Evolutionary conservation across 2,113 vertebrate genomes (phyloP), one percentile per base, ranked within the genome.

Genomic region (Python bivittatus): DNA sequence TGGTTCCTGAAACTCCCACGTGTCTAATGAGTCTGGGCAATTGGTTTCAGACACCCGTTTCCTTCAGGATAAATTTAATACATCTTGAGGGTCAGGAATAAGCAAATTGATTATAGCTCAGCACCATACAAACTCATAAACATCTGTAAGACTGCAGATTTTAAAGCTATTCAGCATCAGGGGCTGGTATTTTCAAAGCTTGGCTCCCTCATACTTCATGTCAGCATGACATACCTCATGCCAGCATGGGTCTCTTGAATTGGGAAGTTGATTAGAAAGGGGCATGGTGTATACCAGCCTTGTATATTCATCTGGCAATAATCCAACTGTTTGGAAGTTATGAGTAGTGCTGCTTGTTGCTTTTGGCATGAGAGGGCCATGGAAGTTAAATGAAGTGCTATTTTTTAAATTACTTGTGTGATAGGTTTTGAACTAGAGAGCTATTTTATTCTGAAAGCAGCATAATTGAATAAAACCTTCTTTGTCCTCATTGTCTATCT

Each of bases 11-110:
- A 97, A 96, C 94, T 97, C 96, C 93, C 95, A 96, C 96, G 94
- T 96, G 96, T 95, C 95, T 96, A 94, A 97, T 97, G 96, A 95
- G 96, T 97, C 93, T 97, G 95, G 94, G 97, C 96, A 94, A 86
- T 93, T 95, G 95, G 94, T 97, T 97, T 95, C 96, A 97, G 96
- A 96, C 96, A 79, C 84, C 93, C 88, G 95, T 94, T 96, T 97
- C 94, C 91, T 97, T 97, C 95, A 95, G 94, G 96, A 95, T 97
- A 95, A 90, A 96, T 97, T 93, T 96, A 97, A 96, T 93, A 57
- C 56, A 57, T 96, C 94, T 97, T 93, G 94, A 95, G 96, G 93
- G 93, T 96, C 94, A 92, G 25, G 96, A 88, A 20, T 95, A 94
- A 95, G 94, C 93, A 95, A 96, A 96, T 94, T 97, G 96, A 94